Evolutionary conservation across 1,140 invertebrate species (phyloP).

Genomic region (Papilio polytes): DNA sequence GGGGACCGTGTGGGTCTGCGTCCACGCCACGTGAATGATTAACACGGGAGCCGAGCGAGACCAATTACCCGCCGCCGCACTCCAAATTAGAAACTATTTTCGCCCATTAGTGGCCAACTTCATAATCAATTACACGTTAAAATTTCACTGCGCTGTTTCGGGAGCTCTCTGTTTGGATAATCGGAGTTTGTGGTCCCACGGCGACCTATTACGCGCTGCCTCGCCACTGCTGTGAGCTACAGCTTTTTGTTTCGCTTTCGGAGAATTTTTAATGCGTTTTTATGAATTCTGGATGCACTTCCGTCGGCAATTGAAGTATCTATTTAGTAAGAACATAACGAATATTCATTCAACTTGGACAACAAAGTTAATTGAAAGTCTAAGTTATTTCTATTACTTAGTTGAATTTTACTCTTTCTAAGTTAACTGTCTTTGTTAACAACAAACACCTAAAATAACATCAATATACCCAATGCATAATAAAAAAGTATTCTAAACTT

Average conservation of each 20-base stretch:
- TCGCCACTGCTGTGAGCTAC: constrained; percentile 56
- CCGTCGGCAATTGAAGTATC: no score
- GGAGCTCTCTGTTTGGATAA: constrained; percentile 78
- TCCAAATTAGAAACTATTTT: constrained; percentile 84
- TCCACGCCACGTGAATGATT: constrained; percentile 72
- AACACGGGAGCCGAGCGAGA: constrained; percentile 74
- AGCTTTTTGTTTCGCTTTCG: constrained; percentile 76
- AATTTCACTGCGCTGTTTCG: constrained; percentile 79
- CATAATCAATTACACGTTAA: constrained; percentile 83
- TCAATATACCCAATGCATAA: no score
- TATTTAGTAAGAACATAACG: no score
- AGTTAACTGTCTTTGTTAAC: no score
- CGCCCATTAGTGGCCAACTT: constrained; percentile 82
- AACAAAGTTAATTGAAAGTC: neutral
- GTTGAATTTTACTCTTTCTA: no score
- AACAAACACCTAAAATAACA: no score
- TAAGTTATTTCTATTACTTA: no score
- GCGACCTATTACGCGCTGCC: constrained; percentile 73
- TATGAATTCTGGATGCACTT: constrained; percentile 65
- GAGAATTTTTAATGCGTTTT: constrained; percentile 72
- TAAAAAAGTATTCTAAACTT: no score
- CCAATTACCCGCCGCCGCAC: constrained; percentile 75
- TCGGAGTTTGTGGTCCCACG: constrained; percentile 82
- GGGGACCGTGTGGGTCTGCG: constrained; percentile 52
- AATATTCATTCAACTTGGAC: no score